phyloP scores from a whole-genome alignment of 2,888 invertebrate genomes.

The Thecocarcelia acutangulata region DNA sequence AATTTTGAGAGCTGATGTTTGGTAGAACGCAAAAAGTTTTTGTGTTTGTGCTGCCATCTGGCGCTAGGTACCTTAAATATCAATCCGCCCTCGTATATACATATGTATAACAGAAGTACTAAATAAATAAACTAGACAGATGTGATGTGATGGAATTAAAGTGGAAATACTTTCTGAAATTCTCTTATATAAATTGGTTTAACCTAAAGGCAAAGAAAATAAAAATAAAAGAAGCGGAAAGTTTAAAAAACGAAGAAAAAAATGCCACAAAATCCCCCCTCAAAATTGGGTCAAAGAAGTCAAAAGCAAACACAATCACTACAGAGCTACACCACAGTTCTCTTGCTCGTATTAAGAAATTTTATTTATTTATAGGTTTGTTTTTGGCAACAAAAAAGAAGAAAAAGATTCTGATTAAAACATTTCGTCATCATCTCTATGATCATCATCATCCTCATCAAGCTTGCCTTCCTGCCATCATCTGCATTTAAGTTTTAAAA shows the following conservation, averaged over 20 bases:
- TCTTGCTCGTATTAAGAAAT: constrained; percentile 36
- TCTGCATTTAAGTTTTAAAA: constrained; percentile 8
- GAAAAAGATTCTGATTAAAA: constrained; percentile 45
- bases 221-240: neutral
- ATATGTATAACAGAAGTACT: neutral
- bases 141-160: constrained; percentile 36
- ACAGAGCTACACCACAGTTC: constrained; percentile 6
- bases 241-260: constrained; percentile 10
- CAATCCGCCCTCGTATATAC: too few relatives aligned
- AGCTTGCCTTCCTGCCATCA: constrained; percentile 3
- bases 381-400: constrained; percentile 13
- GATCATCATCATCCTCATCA: constrained; percentile 1
- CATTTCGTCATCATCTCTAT: constrained; percentile 31
- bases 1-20: too few relatives aligned
- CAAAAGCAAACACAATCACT: constrained; percentile 18
- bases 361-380: neutral
- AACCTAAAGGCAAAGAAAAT: neutral
- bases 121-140: constrained; percentile 5
- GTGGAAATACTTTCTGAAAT: constrained; percentile 34
- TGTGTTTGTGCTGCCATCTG: too few relatives aligned
- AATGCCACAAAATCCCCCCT: constrained; percentile 14
- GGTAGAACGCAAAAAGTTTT: too few relatives aligned
- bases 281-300: constrained; percentile 58
- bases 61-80: too few relatives aligned
- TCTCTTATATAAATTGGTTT: constrained; percentile 22